phyloP scores from a whole-genome alignment of 2,113 vertebrate genomes.

The Casuarius casuarius region DNA sequence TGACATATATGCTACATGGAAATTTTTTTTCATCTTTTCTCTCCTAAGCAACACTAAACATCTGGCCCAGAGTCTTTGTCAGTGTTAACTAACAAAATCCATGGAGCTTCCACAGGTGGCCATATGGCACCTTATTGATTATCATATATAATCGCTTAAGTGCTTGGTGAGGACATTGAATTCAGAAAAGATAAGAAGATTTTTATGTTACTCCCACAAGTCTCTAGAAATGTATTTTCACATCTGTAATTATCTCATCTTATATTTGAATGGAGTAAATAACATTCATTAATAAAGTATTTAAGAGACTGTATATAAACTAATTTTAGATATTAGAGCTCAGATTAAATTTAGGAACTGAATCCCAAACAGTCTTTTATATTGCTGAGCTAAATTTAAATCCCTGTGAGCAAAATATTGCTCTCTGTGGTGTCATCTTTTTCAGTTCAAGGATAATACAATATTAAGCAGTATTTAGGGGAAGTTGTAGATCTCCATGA shows the following conservation, averaged over 20 bases:
- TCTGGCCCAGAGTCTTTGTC: background rate
- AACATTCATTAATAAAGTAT: background rate
- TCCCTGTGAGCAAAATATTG: background rate
- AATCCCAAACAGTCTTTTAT: background rate
- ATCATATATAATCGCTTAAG: background rate
- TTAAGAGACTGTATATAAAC: background rate
- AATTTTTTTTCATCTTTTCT: background rate
- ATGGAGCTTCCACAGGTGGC: background rate
- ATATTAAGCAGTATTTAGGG: background rate
- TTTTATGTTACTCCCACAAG: background rate
- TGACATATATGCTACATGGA: background rate
- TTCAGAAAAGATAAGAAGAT: background rate
- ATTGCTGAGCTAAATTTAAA: background rate
- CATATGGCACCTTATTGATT: background rate
- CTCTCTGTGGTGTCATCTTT: background rate
- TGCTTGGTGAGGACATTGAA: background rate
- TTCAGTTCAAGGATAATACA: background rate
- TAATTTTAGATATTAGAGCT: background rate
- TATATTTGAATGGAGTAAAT: background rate
- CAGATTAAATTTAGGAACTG: background rate
- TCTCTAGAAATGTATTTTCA: background rate
- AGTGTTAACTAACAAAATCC: background rate
- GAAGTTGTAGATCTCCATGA: background rate
- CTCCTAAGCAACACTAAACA: background rate
- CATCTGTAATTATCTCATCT: background rate